A percentile compares a stretch with the other conserved stretches of the same genome.
Conservation (phyloP, 2,888 invertebrate species). For the Phania funesta region DNA sequence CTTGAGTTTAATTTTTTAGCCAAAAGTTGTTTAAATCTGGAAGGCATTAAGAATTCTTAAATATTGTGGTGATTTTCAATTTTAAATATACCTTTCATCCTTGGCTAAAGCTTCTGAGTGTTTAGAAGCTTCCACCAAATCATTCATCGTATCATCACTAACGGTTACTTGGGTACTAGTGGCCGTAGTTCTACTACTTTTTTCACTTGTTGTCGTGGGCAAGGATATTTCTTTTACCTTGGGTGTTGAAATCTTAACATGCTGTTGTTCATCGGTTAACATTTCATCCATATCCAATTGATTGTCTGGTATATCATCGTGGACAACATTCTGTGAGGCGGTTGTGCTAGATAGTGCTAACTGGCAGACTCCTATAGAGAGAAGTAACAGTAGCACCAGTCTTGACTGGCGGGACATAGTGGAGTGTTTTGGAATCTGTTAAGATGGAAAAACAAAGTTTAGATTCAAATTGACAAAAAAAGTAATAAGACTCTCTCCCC, state of each 20-base stretch:
- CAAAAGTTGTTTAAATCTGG: conserved; percentile 77
- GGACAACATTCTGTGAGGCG: conserved; percentile 61
- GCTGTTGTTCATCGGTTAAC: conserved; percentile 45
- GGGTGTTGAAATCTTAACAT: conserved; percentile 74
- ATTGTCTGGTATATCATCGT: conserved; percentile 72
- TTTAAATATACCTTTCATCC: conserved; percentile 70
- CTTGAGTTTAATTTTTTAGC: conserved; percentile 71
- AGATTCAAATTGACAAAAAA: no score
- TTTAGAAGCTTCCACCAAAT: conserved; percentile 77
- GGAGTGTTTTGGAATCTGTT: conserved; percentile 45
- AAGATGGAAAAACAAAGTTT: neutral
- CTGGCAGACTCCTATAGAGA: conserved; percentile 73
- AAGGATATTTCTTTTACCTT: conserved; percentile 71
- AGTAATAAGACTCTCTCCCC: no score
- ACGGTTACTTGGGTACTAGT: conserved; percentile 70
- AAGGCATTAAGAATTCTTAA: neutral
- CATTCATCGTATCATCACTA: conserved; percentile 73
- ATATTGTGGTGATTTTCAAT: neutral
- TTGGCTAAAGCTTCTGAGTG: conserved; percentile 73
- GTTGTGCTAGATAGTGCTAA: conserved; percentile 70
- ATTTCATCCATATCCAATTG: conserved; percentile 70
- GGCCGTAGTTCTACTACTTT: conserved; percentile 52
- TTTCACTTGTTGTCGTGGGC: conserved; percentile 67
- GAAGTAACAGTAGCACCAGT: conserved; percentile 77
- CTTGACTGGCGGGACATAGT: conserved; percentile 77